phyloP scores from a whole-genome alignment of 2,797 vertebrate species.

The Cossypha polioptera region DNA sequence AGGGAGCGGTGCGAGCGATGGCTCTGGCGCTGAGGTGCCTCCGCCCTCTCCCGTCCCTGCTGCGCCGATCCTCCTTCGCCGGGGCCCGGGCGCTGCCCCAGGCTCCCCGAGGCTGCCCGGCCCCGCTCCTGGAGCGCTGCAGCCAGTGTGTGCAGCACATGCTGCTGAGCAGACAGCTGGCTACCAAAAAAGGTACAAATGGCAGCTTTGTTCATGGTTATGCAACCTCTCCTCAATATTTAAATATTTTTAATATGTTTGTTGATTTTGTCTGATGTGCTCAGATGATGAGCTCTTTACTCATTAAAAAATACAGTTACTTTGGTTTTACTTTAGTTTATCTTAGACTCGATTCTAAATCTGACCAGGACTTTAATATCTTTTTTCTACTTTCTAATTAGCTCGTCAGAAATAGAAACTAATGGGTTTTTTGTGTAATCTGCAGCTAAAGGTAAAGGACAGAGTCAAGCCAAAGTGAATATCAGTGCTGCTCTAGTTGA shows the following conservation, averaged over 20 bases:
- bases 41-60: conserved; percentile 69
- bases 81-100: conserved; percentile 4
- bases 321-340: neutral
- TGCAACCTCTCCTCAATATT: neutral
- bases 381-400: neutral
- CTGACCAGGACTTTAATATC: neutral
- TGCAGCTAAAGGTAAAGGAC: conserved; percentile 88
- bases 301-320: neutral
- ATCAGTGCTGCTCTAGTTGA: conserved; percentile 88
- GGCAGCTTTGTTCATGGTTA: neutral
- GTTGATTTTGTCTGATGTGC: neutral
- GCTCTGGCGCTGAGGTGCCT: conserved; percentile 77
- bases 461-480: conserved; percentile 82
- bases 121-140: neutral
- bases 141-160: neutral
- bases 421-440: neutral
- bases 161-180: conserved; percentile 77
- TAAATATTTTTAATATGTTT: neutral
- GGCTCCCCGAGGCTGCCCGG: neutral
- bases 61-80: conserved; percentile 46
- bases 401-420: neutral
- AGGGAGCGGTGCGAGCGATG: conserved; percentile 12
- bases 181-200: conserved; percentile 92
- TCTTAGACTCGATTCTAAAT: neutral
- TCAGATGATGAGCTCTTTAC: neutral